Conservation (phyloP, 1,140 invertebrate species). For the Dreissena rostriformis region DNA sequence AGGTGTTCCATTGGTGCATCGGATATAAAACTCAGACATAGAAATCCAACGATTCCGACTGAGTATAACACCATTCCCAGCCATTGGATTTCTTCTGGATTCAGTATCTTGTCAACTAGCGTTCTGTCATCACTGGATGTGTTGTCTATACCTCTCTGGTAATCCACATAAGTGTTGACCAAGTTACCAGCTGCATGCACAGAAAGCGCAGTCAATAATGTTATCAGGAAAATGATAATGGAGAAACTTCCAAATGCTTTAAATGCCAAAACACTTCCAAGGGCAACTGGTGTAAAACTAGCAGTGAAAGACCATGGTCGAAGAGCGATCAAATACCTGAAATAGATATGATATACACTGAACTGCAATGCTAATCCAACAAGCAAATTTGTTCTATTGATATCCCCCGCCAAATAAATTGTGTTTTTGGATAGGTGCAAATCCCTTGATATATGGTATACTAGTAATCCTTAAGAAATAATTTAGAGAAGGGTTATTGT, state of each 20-base stretch:
- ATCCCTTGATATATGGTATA: too few species aligned
- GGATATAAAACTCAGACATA: conserved; percentile 89
- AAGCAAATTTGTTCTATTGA: too few species aligned
- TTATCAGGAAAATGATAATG: conserved; percentile 89
- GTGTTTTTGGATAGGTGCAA: too few species aligned
- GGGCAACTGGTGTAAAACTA: conserved; percentile 93
- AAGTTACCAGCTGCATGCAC: conserved; percentile 98
- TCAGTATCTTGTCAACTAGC: conserved; percentile 94
- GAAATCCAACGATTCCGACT: conserved; percentile 93
- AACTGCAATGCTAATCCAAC: too few species aligned
- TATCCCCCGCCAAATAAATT: too few species aligned
- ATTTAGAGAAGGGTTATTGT: too few species aligned
- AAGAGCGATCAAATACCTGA: conserved; percentile 84
- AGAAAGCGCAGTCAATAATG: conserved; percentile 91
- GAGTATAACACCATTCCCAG: conserved; percentile 93
- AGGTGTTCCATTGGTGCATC: conserved; percentile 96
- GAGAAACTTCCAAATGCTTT: conserved; percentile 89
- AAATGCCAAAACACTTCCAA: conserved; percentile 93
- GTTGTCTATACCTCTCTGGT: conserved; percentile 95
- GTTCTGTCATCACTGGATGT: conserved; percentile 94
- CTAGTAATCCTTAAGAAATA: too few species aligned
- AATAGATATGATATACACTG: conserved; percentile 1
- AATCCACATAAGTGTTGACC: conserved; percentile 98
- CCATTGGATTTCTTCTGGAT: conserved; percentile 92
- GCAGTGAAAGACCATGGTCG: conserved; percentile 96